phyloP scores from a whole-genome alignment of 2,113 vertebrate species.

The Pycnonotus jocosus region DNA sequence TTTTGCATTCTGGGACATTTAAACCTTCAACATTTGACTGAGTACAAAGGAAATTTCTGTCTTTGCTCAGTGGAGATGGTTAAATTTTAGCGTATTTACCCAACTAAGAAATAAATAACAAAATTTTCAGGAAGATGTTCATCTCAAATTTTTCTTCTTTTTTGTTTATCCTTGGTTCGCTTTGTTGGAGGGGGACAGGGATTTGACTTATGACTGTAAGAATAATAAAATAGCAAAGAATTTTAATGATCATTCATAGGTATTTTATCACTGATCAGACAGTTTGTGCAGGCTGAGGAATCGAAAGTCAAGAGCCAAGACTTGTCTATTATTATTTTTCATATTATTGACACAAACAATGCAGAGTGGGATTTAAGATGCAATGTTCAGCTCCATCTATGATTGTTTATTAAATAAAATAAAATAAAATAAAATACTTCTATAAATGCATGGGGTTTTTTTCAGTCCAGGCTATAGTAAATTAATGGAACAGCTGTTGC shows the following conservation, averaged over 20 bases:
- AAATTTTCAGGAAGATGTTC: background rate
- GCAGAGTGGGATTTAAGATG: background rate
- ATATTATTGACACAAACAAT: background rate
- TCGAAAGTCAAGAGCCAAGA: background rate
- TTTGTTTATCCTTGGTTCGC: background rate
- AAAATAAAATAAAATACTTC: background rate
- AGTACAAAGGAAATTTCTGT: background rate
- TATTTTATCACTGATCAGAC: background rate
- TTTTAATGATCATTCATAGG: background rate
- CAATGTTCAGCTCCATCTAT: background rate
- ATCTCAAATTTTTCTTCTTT: background rate
- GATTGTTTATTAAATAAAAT: background rate
- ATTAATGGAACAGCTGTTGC: background rate
- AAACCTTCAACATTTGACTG: background rate
- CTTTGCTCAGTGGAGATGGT: background rate
- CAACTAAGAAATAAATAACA: background rate
- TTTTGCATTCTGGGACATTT: background rate
- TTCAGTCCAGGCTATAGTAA: background rate
- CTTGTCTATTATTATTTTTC: background rate
- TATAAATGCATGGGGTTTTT: background rate
- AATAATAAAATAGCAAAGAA: background rate
- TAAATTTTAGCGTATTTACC: background rate
- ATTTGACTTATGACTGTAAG: accelerated
- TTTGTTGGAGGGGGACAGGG: accelerated
- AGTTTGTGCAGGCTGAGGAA: background rate